phyloP scores from a whole-genome alignment of 1,140 invertebrate genomes.

The Drosophila chauvacae region DNA sequence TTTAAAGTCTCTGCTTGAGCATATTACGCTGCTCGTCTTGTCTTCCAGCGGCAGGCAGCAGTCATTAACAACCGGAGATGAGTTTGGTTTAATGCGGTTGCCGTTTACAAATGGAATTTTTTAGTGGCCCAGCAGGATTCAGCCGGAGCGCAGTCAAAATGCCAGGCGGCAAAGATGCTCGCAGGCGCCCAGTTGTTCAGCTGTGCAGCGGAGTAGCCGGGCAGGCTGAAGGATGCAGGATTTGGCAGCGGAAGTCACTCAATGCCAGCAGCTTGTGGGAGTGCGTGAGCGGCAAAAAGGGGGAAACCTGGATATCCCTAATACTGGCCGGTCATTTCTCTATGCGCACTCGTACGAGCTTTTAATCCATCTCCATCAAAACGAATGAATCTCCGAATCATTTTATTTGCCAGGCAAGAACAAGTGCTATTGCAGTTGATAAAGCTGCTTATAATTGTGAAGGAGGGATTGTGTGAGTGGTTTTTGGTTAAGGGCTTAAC shows the following conservation, averaged over 20 bases:
- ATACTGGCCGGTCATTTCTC: conserved; percentile 45
- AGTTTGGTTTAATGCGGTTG: conserved; percentile 81
- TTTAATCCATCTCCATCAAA: conserved; percentile 55
- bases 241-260: conserved; percentile 71
- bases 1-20: conserved; percentile 45
- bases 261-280: conserved; percentile 36
- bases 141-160: conserved; percentile 46
- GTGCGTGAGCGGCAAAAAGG: conserved; percentile 32
- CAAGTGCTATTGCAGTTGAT: conserved; percentile 41
- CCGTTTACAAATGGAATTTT: conserved; percentile 82
- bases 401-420: conserved; percentile 39
- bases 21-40: conserved; percentile 47
- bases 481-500: conserved; percentile 13
- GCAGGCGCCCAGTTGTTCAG: neutral
- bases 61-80: conserved; percentile 83
- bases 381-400: conserved; percentile 50
- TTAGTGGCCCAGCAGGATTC: conserved; percentile 58
- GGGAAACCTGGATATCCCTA: conserved; percentile 24
- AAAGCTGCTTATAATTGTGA: conserved; percentile 53
- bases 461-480: neutral
- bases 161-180: conserved; percentile 18
- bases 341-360: conserved; percentile 41
- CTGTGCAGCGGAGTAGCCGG: conserved; percentile 14
- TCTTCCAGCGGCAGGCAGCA: conserved; percentile 48
- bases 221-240: conserved; percentile 52